These are phyloP conservation scores for Malurus melanocephalus DNA, from an alignment of 2,113 vertebrate genomes.

Conservation along the genomic window DNA sequence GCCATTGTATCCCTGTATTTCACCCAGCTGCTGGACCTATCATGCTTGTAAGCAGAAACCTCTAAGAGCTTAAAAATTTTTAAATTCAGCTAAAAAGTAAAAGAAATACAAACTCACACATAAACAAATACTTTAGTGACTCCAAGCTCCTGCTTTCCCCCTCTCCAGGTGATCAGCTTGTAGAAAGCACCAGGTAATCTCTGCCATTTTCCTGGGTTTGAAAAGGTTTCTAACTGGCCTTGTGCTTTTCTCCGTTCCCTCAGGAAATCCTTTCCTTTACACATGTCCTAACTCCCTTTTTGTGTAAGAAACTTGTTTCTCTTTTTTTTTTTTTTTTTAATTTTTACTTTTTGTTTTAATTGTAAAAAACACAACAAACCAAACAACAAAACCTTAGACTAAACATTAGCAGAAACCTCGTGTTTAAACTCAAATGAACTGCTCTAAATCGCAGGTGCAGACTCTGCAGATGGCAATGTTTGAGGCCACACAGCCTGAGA, in stretches of 20 bases:
- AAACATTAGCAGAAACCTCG: not conserved
- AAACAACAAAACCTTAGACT: not conserved
- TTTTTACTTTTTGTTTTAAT: no score
- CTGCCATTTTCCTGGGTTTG: not conserved
- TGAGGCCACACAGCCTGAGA: fast-evolving
- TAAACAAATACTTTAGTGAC: not conserved
- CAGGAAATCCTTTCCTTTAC: not conserved
- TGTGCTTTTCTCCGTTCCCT: not conserved
- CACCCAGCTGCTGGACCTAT: not conserved
- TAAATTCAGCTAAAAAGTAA: not conserved
- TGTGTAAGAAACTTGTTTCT: no score
- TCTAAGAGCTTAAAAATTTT: not conserved
- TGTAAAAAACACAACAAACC: fast-evolving
- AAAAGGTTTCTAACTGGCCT: not conserved
- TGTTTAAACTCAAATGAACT: not conserved
- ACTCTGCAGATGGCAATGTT: not conserved
- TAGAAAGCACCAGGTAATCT: not conserved
- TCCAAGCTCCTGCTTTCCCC: not conserved
- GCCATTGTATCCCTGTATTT: not conserved
- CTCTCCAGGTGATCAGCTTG: not conserved
- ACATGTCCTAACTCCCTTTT: fast-evolving
- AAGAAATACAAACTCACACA: fast-evolving
- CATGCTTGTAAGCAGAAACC: fast-evolving
- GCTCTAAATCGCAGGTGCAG: fast-evolving
- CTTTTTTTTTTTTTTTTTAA: not conserved